Percentiles rank a stretch among this genome's conserved stretches.
These are phyloP conservation scores for Gisinianus flammeolus DNA, from an alignment of 2,888 invertebrate species.

Conservation along the genomic window DNA sequence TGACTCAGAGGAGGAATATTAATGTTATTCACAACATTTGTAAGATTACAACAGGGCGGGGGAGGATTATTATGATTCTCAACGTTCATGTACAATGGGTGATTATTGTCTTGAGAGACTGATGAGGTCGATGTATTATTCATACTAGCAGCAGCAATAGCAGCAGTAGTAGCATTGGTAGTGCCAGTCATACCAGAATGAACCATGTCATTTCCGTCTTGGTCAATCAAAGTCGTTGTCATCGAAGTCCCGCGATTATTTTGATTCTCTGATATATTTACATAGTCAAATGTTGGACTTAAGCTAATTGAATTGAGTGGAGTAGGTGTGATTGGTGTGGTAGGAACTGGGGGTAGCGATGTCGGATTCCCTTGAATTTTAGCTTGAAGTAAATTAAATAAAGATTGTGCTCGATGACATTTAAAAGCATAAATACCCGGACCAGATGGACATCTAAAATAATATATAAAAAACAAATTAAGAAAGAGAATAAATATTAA, in stretches of 20 bases:
- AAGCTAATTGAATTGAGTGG: conserved; percentile 40
- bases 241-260: conserved; percentile 7
- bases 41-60: conserved; percentile 25
- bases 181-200: conserved; percentile 4
- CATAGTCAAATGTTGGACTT: conserved; percentile 57
- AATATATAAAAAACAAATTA: background rate
- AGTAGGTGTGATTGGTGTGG: conserved; percentile 50
- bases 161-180: background rate
- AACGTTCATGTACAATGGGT: conserved; percentile 57
- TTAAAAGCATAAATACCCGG: conserved; percentile 94
- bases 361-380: conserved; percentile 71
- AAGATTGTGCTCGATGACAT: conserved; percentile 81
- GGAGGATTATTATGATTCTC: conserved; percentile 41
- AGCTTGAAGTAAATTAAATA: conserved; percentile 86
- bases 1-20: background rate
- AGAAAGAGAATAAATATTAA: background rate
- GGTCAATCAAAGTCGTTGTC: background rate
- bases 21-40: conserved; percentile 10
- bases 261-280: conserved; percentile 53
- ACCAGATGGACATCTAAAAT: conserved; percentile 76
- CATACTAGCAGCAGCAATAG: background rate
- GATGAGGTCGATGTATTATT: conserved; percentile 20
- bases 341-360: conserved; percentile 45
- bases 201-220: background rate
- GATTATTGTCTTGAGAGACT: conserved; percentile 41